Evolutionary conservation across 2,113 vertebrate species (phyloP).

Genomic region (Gymnorhina tibicen): DNA sequence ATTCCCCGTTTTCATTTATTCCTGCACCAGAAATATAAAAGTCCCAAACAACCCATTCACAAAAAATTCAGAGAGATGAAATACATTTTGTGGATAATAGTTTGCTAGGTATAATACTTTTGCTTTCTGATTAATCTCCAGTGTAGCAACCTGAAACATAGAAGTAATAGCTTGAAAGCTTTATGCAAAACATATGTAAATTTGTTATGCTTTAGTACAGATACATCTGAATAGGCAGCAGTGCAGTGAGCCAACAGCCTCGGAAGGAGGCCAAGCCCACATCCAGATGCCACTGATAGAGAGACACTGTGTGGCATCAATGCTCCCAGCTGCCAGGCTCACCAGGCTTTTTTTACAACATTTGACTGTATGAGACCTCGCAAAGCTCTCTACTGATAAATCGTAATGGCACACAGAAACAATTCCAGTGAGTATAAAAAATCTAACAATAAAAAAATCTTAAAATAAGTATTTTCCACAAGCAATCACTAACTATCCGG

Average conservation of each 20-base stretch:
- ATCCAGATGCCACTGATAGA: constrained; percentile 72
- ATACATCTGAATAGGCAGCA: constrained; percentile 69
- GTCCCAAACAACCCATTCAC: background rate
- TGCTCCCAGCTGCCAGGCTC: constrained; percentile 66
- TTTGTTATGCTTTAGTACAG: constrained; percentile 56
- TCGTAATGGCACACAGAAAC: background rate
- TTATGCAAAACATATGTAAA: constrained; percentile 74
- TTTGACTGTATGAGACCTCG: constrained; percentile 16
- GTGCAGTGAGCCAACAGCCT: constrained; percentile 62
- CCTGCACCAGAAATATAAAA: background rate
- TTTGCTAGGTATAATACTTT: background rate
- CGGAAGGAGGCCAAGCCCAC: constrained; percentile 70
- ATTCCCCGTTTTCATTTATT: background rate
- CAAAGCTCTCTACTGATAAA: constrained; percentile 36
- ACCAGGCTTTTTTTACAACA: constrained; percentile 13
- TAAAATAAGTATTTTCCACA: background rate
- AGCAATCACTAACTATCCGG: background rate
- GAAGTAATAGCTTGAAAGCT: constrained; percentile 46
- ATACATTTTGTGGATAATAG: background rate
- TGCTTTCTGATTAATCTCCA: background rate
- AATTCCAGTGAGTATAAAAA: background rate
- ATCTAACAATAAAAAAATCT: background rate
- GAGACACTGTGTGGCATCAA: constrained; percentile 60
- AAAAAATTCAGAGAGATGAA: background rate
- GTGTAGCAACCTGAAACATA: background rate